phyloP scores from a whole-genome alignment of 2,797 vertebrate species.

The Parotocinclus haroldoi region DNA sequence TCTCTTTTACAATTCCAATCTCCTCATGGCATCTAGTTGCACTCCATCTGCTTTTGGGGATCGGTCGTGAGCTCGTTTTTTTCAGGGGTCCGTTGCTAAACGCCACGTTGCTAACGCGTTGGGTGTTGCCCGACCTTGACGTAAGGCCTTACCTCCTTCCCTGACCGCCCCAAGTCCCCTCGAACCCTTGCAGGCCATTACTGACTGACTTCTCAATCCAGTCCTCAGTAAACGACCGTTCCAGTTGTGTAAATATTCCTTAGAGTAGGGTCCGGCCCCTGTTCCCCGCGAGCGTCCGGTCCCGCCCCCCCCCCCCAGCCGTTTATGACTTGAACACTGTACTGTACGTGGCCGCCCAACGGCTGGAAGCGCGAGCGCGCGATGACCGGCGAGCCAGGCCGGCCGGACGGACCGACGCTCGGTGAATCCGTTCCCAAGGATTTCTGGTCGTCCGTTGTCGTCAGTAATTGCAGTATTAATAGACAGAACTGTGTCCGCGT shows the following conservation, averaged over 20 bases:
- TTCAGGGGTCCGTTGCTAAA: too few species aligned
- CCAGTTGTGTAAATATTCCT: background rate
- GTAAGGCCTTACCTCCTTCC: background rate
- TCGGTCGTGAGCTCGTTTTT: too few species aligned
- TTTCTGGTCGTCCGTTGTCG: slow-evolving; percentile 17
- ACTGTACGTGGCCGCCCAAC: slow-evolving; percentile 31
- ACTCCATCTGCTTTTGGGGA: too few species aligned
- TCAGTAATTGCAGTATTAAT: slow-evolving; percentile 52
- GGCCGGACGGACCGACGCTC: slow-evolving; percentile 6
- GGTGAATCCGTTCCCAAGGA: background rate
- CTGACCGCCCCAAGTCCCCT: background rate
- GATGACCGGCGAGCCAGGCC: slow-evolving; percentile 49
- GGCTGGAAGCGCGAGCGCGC: slow-evolving; percentile 34
- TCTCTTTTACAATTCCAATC: too few species aligned
- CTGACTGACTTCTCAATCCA: slow-evolving; percentile 11
- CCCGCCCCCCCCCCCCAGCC: too few species aligned
- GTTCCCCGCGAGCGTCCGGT: too few species aligned
- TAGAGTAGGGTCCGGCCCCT: too few species aligned
- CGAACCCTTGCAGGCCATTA: background rate
- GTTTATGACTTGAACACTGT: slow-evolving; percentile 53
- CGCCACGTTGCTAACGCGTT: too few species aligned
- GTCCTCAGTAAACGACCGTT: background rate
- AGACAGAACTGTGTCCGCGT: slow-evolving; percentile 12
- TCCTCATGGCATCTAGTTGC: too few species aligned
- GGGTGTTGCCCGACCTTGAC: too few species aligned